Evolutionary conservation across 2,113 vertebrate genomes (phyloP), one percentile per base, ranked within the genome.

Genomic region (Pelecanoides urinatrix): DNA sequence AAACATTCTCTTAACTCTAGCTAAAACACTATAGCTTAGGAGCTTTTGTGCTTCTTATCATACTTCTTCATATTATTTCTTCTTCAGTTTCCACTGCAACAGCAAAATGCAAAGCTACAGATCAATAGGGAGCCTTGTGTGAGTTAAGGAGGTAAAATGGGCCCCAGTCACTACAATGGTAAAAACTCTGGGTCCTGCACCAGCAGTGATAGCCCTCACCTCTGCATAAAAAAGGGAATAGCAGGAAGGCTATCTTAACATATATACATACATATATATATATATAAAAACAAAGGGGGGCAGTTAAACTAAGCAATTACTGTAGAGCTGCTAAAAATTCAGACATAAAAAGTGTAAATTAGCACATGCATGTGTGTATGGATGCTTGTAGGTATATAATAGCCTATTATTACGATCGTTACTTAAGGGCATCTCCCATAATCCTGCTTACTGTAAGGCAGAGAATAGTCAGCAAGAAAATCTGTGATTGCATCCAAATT

Each of bases 231-330:
- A 56, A 53, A 9, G 2, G 9, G 34, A 91, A 29, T 2, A 78
- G 8, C 23, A 81, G 32, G 23, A 62, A 50, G 23, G 9, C 11
- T 38, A 61, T 36, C 29, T 59, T 32, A 82, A 63, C 25, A 25
- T 5, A n/a, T 3, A 29, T 1, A 50, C 25, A 49, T 18, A n/a
- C 9, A 13, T 3, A 27, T 5, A 38, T 3, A 29, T 1, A 55
- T 32, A 61, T 21, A 9, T 19, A 29, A 40, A 63, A 42, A 20
- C 16, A 56, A 11, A 53, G 62, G 14, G 22, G 5, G 11, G 14
- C 6, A 30, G 6, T 73, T 71, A 20, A 62, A n/a, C 11, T 29
- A 38, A 52, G 23, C 32, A 80, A 38, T 66, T 73, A 49, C 44
- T 29, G n/a, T n/a, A 47, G 30, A 67, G 11, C 11, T 75, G 58